These are phyloP conservation scores for Gallirallus australis DNA, from an alignment of 2,797 vertebrate genomes.

Conservation along the genomic window DNA sequence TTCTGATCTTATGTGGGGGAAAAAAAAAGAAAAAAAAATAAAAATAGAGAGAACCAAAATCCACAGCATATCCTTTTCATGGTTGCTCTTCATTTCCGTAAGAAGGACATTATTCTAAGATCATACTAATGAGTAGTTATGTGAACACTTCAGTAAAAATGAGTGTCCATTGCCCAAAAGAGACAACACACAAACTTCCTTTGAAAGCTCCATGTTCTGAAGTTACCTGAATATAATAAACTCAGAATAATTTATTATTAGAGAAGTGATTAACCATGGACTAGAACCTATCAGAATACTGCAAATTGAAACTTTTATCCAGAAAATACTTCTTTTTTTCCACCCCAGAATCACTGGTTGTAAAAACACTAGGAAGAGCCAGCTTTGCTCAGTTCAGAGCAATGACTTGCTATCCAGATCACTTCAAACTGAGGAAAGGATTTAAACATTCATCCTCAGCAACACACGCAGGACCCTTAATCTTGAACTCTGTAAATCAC, in stretches of 20 bases:
- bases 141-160: neutral
- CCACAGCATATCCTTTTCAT: neutral
- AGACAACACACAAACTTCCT: neutral
- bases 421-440: neutral
- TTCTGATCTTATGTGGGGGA: neutral
- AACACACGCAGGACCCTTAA: neutral
- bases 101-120: neutral
- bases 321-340: neutral
- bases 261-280: neutral
- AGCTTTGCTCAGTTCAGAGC: neutral
- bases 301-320: neutral
- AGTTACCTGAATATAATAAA: neutral
- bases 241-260: neutral
- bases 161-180: neutral
- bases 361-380: neutral
- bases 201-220: neutral
- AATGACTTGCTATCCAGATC: neutral
- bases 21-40: too few relatives aligned
- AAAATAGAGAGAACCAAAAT: neutral
- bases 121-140: neutral
- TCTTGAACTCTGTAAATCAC: neutral
- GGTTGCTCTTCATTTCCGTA: neutral
- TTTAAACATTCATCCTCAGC: neutral
- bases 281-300: neutral
- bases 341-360: neutral